Percentiles rank a stretch among this genome's conserved stretches.
These are phyloP conservation scores for Tor tambroides DNA, from an alignment of 2,113 vertebrate species.

Conservation along the genomic window DNA sequence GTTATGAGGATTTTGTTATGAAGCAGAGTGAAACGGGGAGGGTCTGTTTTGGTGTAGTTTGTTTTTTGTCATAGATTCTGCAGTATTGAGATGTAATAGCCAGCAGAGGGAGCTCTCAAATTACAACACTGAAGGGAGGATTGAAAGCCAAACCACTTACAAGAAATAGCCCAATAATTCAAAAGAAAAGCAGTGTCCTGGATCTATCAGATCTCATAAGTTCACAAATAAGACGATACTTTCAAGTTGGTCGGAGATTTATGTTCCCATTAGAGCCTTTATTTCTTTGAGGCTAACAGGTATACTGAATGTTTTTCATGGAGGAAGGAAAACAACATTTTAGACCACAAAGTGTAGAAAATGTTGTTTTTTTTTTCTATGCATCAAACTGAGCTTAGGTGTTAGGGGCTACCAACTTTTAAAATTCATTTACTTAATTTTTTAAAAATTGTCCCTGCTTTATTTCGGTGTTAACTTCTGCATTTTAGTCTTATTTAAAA, in stretches of 20 bases:
- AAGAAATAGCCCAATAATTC: slow-evolving; percentile 31
- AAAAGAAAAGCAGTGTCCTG: slow-evolving; percentile 60
- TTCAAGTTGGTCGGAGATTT: neutral
- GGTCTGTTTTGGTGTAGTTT: neutral
- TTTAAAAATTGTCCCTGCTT: neutral
- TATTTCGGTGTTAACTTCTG: neutral
- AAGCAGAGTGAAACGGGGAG: neutral
- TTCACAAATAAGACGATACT: slow-evolving; percentile 63
- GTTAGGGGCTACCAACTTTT: neutral
- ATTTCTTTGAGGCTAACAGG: slow-evolving; percentile 11
- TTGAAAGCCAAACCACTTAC: neutral
- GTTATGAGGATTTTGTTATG: slow-evolving; percentile 47
- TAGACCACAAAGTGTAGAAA: neutral
- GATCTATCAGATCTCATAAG: slow-evolving; percentile 69
- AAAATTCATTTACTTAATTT: neutral
- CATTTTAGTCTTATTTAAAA: neutral
- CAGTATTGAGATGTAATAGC: neutral
- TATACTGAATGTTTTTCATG: neutral
- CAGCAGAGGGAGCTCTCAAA: slow-evolving; percentile 27
- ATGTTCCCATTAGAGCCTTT: neutral
- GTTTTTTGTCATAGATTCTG: neutral
- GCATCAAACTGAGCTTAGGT: neutral
- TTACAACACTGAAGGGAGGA: neutral
- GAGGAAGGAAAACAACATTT: neutral
- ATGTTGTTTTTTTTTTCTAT: neutral